These are phyloP conservation scores for Zosterops hypoxanthus DNA, from an alignment of 2,113 vertebrate species.

Conservation along the genomic window DNA sequence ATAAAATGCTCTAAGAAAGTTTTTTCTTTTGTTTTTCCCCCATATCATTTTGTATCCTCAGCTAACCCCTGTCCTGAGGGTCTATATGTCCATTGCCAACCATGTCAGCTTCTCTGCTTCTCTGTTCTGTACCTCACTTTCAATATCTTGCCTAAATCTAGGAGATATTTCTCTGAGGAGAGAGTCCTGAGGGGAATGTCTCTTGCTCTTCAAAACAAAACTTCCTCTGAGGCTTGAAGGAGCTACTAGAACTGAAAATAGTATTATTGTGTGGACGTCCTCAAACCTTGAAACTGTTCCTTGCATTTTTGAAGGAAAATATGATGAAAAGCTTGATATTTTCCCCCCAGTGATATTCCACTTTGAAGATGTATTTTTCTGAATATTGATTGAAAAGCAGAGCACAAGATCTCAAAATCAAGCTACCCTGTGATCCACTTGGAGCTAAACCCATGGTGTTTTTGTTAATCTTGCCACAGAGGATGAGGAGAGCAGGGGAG, in stretches of 20 bases:
- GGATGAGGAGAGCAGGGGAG: background rate
- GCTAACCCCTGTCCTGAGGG: background rate
- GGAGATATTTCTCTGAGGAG: background rate
- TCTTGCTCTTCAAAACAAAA: background rate
- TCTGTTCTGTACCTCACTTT: background rate
- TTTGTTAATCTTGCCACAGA: slow-evolving; percentile 1
- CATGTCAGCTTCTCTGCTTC: background rate
- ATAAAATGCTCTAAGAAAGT: background rate
- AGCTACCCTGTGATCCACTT: background rate
- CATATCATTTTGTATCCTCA: background rate
- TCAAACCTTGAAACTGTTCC: background rate
- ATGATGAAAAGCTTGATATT: slow-evolving; percentile 1
- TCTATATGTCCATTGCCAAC: background rate
- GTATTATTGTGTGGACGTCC: background rate
- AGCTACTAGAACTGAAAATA: background rate
- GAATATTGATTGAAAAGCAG: slow-evolving; percentile 25
- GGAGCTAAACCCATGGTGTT: background rate
- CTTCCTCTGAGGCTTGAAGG: background rate
- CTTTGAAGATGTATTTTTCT: slow-evolving; percentile 32
- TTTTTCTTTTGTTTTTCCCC: background rate
- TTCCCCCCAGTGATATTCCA: background rate
- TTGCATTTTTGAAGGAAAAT: background rate
- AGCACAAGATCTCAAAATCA: background rate
- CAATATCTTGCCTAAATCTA: background rate
- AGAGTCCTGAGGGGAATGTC: background rate